phyloP scores from a whole-genome alignment of 2,888 invertebrate species.

The Ormyrus nitidulus region DNA sequence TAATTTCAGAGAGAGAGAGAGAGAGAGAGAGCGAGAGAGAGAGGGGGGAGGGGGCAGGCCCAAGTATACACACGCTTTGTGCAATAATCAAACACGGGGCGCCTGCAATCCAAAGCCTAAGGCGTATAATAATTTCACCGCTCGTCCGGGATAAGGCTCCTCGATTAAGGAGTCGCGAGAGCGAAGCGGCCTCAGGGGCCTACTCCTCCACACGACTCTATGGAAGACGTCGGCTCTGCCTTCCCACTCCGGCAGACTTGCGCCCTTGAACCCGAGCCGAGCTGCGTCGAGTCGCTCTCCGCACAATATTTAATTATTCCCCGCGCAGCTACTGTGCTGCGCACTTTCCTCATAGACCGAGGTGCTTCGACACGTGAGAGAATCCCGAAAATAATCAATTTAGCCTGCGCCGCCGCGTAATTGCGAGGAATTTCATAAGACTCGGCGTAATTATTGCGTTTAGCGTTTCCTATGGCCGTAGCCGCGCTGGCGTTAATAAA shows the following conservation, averaged over 20 bases:
- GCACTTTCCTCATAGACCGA: not conserved
- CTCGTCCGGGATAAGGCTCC: slow-evolving; percentile 59
- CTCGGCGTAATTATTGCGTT: slow-evolving; percentile 20
- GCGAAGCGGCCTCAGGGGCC: not conserved
- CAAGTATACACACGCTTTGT: slow-evolving; percentile 3
- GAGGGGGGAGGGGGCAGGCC: too few relatives aligned
- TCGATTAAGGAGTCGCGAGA: slow-evolving; percentile 58
- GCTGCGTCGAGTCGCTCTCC: not conserved
- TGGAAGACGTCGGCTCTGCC: slow-evolving; percentile 1
- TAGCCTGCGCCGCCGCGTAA: not conserved
- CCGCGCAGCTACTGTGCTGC: not conserved
- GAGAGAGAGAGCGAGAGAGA: too few relatives aligned
- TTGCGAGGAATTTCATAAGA: slow-evolving; percentile 7
- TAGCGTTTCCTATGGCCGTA: not conserved
- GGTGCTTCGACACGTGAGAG: not conserved
- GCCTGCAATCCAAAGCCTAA: slow-evolving; percentile 63
- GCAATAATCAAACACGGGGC: slow-evolving; percentile 72
- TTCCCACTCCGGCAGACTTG: not conserved
- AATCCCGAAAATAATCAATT: slow-evolving; percentile 31
- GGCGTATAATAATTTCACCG: slow-evolving; percentile 61
- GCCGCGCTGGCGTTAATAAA: slow-evolving; percentile 16
- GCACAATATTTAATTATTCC: slow-evolving; percentile 31
- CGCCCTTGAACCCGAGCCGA: slow-evolving; percentile 1
- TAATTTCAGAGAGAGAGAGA: slow-evolving; percentile 67
- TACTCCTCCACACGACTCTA: slow-evolving; percentile 20